Conservation (phyloP, 2,888 invertebrate species). For the Drosophila eohydei region DNA sequence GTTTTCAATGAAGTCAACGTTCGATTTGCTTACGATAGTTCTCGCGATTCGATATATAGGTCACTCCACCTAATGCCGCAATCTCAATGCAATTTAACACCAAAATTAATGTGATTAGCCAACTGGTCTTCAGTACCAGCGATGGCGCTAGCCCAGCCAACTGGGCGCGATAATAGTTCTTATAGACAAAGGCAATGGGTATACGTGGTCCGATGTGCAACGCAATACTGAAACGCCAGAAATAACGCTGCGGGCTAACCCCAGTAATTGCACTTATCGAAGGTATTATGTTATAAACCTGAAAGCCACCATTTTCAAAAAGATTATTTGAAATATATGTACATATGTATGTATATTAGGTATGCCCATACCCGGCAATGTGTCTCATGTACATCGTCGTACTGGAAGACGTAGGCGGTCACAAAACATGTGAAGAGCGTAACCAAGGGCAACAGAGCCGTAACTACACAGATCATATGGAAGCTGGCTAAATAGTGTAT, state of each 20-base stretch:
- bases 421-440: conserved; percentile 94
- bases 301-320: conserved; percentile 32
- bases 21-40: conserved; percentile 93
- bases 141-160: conserved; percentile 71
- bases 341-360: no score
- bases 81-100: conserved; percentile 94
- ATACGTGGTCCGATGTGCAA: conserved; percentile 96
- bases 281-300: conserved; percentile 97
- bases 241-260: conserved; percentile 95
- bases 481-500: conserved; percentile 91
- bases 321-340: not conserved
- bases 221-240: conserved; percentile 96
- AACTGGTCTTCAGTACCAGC: conserved; percentile 85
- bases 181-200: conserved; percentile 94
- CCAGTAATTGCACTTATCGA: conserved; percentile 98
- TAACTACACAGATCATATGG: conserved; percentile 92
- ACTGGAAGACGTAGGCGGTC: conserved; percentile 95
- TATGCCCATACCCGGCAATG: conserved; percentile 92
- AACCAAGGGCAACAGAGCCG: conserved; percentile 93
- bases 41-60: conserved; percentile 96
- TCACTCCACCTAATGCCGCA: conserved; percentile 94
- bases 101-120: conserved; percentile 90
- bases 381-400: conserved; percentile 97
- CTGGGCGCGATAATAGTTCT: conserved; percentile 91
- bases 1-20: not conserved